Evolutionary conservation across 2,797 vertebrate species (phyloP), one percentile per base, ranked within the genome.

Genomic region (Schizopygopsis pylzovi): DNA sequence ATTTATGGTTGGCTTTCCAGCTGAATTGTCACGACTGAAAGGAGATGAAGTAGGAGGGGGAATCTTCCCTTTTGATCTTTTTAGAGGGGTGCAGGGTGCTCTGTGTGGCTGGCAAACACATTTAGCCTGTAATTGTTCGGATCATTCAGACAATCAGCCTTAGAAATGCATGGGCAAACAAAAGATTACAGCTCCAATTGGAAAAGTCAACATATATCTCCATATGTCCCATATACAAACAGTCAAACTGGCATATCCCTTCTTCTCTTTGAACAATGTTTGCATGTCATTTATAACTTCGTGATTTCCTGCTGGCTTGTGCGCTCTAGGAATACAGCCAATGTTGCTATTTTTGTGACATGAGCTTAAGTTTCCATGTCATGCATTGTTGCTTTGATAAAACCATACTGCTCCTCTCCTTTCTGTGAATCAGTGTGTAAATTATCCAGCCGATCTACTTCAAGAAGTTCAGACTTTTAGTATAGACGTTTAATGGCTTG

Each of bases 81-180:
- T 95, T 92, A 94, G 93, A 91, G 59, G 86, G 89, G 85, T 71
- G 84, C 89, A 93, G 89, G 88, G 88, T 79, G 47, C 89, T 91
- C 90, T 90, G 91, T 92, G 89, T 91, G 92, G 92, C 94, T 95
- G 95, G 94, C 94, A 95, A 95, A 96, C 94, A 94, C 94, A 94
- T 95, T 95, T 95, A 95, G 93, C 93, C 92, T 88, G 91, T 95
- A 94, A 95, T 95, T 93, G 94, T 95, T 94, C 91, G 91, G 93
- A 94, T 95, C 94, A 94, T 93, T 91, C 94, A 93, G 92, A 94
- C 93, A 94, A 92, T 95, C 92, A 92, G 92, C 94, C 92, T 93
- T 93, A 92, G 92, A 94, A 93, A 94, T 95, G 94, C 94, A 93
- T 87, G 89, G 92, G 94, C 94, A 95, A 96, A 96, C 94, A 95